These are phyloP conservation scores for Drosophila niveifrons DNA, from an alignment of 2,888 invertebrate species.

Conservation along the genomic window DNA sequence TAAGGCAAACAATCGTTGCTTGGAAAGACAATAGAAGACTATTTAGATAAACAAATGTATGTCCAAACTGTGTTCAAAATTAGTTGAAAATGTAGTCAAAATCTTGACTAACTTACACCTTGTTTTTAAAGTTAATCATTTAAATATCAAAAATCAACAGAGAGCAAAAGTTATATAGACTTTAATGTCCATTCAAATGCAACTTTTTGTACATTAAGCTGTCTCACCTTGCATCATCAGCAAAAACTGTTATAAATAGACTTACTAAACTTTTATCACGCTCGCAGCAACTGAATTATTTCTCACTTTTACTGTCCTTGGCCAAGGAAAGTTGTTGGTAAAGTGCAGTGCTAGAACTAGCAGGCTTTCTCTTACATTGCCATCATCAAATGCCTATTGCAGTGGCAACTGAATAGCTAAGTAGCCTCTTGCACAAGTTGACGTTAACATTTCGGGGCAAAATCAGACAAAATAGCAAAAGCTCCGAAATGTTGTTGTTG, in stretches of 20 bases:
- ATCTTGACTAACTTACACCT: not conserved
- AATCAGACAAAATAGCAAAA: constrained; percentile 48
- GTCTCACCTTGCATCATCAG: not conserved
- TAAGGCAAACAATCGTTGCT: too few relatives aligned
- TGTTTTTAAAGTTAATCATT: too few relatives aligned
- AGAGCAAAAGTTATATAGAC: not conserved
- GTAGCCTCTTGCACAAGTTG: constrained; percentile 27
- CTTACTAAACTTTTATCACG: not conserved
- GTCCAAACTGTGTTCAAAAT: too few relatives aligned
- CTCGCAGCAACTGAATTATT: constrained; percentile 5
- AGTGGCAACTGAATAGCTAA: constrained; percentile 54
- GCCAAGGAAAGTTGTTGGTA: constrained; percentile 18
- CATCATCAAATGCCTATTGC: constrained; percentile 48
- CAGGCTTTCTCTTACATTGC: constrained; percentile 2
- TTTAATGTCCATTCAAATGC: not conserved
- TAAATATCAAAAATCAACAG: not conserved
- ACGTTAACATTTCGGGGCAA: constrained; percentile 42
- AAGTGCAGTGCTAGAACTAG: constrained; percentile 10
- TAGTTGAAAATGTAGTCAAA: too few relatives aligned
- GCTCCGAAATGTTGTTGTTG: constrained; percentile 24
- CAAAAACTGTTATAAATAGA: not conserved
- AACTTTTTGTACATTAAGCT: not conserved
- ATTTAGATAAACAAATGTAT: too few relatives aligned
- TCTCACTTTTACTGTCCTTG: constrained; percentile 14
- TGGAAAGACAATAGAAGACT: too few relatives aligned